Conservation (phyloP, 2,113 vertebrate species). For the Alosa alosa region DNA sequence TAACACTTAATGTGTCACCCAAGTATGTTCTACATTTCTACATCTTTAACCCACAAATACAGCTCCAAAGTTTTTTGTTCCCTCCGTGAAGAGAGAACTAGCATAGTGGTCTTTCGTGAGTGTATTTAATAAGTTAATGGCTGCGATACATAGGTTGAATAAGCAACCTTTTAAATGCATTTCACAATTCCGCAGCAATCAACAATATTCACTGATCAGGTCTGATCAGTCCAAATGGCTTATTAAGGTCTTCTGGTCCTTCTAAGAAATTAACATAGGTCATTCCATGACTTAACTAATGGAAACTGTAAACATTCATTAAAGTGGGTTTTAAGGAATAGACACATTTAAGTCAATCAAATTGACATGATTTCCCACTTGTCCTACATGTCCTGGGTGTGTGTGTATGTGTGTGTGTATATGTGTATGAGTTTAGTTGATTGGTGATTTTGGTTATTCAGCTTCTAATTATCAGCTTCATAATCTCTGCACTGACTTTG, state of each 20-base stretch:
- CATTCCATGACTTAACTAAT: background rate
- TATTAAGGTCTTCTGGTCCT: slow-evolving; percentile 2
- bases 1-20: slow-evolving; percentile 43
- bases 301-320: slow-evolving; percentile 17
- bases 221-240: background rate
- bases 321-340: background rate
- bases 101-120: background rate
- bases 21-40: slow-evolving; percentile 27
- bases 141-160: background rate
- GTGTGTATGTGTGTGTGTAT: background rate
- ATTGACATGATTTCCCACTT: background rate
- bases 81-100: background rate
- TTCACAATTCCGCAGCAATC: background rate
- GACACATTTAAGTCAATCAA: background rate
- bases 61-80: background rate
- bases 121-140: background rate
- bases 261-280: slow-evolving; percentile 1
- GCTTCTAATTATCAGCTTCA: background rate
- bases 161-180: background rate
- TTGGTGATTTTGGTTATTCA: background rate
- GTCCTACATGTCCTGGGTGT: background rate
- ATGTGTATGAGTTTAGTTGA: background rate
- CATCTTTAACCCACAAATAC: slow-evolving; percentile 42
- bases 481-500: background rate
- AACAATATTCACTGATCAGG: background rate